Conservation (phyloP, 2,113 vertebrate species). For the Cyanoderma ruficeps region DNA sequence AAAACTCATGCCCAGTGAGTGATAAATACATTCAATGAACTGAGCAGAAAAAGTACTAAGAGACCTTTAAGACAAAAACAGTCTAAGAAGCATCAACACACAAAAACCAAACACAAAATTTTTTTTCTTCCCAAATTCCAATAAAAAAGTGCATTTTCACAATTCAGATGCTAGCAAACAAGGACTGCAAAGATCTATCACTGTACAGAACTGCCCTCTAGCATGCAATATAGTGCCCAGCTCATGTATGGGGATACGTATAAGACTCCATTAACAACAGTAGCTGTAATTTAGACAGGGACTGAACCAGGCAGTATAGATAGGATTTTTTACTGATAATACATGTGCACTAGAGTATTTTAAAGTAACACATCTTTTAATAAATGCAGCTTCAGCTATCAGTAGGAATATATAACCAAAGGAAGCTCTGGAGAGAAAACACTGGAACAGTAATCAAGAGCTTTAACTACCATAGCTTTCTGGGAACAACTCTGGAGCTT, state of each 20-base stretch:
- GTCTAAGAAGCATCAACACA: not conserved
- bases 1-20: not conserved
- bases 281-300: not conserved
- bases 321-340: not conserved
- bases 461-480: not conserved
- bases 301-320: not conserved
- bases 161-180: not conserved
- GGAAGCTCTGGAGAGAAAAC: not conserved
- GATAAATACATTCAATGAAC: not conserved
- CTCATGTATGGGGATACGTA: rapidly evolving
- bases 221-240: not conserved
- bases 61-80: not conserved
- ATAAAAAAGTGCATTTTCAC: not conserved
- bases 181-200: not conserved
- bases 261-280: not conserved
- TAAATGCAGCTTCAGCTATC: not conserved
- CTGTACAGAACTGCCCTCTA: not conserved
- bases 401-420: not conserved
- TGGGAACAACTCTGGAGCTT: not conserved
- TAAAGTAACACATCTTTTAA: not conserved
- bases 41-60: not conserved
- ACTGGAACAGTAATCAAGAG: not conserved
- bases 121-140: not conserved
- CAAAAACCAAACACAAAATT: rapidly evolving
- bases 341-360: not conserved